phyloP scores from a whole-genome alignment of 2,113 vertebrate genomes.

The Hucho hucho region DNA sequence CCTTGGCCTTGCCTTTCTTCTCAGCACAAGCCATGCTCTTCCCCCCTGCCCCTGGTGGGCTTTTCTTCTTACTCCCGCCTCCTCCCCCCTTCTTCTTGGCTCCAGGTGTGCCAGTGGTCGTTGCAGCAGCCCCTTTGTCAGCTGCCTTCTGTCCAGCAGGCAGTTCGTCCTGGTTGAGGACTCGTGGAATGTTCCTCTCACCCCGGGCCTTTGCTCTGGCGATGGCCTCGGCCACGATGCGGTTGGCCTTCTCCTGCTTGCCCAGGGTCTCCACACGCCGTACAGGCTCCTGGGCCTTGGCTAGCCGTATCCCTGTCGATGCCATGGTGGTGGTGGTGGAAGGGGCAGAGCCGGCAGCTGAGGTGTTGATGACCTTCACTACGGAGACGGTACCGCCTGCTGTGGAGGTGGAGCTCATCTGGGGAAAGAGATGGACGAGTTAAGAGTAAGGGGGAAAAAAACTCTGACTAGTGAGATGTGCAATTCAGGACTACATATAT shows the following conservation, averaged over 20 bases:
- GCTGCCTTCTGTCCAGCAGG: slow-evolving; percentile 68
- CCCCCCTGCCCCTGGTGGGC: slow-evolving; percentile 37
- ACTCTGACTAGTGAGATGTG: not conserved
- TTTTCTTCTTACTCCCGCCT: slow-evolving; percentile 73
- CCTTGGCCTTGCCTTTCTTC: slow-evolving; percentile 74
- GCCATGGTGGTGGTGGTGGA: slow-evolving; percentile 60
- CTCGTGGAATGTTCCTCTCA: slow-evolving; percentile 91
- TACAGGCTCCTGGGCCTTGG: slow-evolving; percentile 73
- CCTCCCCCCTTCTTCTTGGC: slow-evolving; percentile 72
- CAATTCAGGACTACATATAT: not conserved
- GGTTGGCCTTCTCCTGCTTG: slow-evolving; percentile 94
- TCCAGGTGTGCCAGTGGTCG: slow-evolving; percentile 65
- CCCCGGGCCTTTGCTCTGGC: slow-evolving; percentile 89
- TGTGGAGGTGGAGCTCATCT: slow-evolving; percentile 80
- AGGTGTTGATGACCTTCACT: slow-evolving; percentile 86
- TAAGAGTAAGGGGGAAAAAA: not conserved
- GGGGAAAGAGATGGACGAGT: slow-evolving; percentile 13
- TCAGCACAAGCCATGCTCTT: slow-evolving; percentile 54
- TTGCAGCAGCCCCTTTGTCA: slow-evolving; percentile 69
- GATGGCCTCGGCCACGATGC: slow-evolving; percentile 94
- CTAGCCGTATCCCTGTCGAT: slow-evolving; percentile 67
- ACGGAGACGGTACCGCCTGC: slow-evolving; percentile 82
- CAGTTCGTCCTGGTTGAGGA: slow-evolving; percentile 90
- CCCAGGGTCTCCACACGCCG: slow-evolving; percentile 87
- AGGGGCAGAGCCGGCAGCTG: slow-evolving; percentile 74